Evolutionary conservation across 2,113 vertebrate species (phyloP), one percentile per base, ranked within the genome.

Genomic region (Lampris megalopsis): DNA sequence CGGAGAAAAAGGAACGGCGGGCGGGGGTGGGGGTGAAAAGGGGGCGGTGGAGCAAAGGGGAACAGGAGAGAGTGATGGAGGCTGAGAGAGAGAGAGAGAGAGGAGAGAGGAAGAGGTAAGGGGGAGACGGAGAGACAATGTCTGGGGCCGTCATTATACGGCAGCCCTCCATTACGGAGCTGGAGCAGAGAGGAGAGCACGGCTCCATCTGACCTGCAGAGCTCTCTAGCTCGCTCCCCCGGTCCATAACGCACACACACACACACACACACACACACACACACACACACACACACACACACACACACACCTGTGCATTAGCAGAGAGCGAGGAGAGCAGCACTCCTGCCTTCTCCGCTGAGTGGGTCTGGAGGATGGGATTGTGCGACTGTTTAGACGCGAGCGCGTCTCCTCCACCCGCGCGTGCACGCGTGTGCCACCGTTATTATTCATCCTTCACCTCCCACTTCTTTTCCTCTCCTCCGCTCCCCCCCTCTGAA

Each of bases 91-190:
- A 37, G 67, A 37, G 36, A 85, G 66, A 85, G 5, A 67, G 40
- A 43, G 61, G 86, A 42, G 11, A n/a, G 58, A 35, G 58, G 41
- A 56, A 5, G 36, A 42, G 47, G 35, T 7, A 45, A n/a, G 43
- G 13, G 57, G n/a, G 43, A 49, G 43, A 70, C 54, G 6, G 45
- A 60, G 57, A 48, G 68, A 47, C 54, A 48, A 4, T 73, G 68
- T 74, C 62, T 79, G 70, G 75, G 73, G 48, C 77, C 90, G 82
- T 90, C 89, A 90, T 92, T 91, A 92, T 71, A 73, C 82, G 90
- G 81, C 77, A 91, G 89, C 84, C 86, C 80, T 86, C 86, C 88
- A 93, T 91, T 93, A 90, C 80, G 81, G 76, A 86, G 77, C 85
- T 76, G 71, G 79, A 81, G 84, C 75, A 77, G 72, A 83, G 83